These are phyloP conservation scores for Muntiacus muntjak DNA, from an alignment of 2,113 vertebrate species.

Conservation along the genomic window DNA sequence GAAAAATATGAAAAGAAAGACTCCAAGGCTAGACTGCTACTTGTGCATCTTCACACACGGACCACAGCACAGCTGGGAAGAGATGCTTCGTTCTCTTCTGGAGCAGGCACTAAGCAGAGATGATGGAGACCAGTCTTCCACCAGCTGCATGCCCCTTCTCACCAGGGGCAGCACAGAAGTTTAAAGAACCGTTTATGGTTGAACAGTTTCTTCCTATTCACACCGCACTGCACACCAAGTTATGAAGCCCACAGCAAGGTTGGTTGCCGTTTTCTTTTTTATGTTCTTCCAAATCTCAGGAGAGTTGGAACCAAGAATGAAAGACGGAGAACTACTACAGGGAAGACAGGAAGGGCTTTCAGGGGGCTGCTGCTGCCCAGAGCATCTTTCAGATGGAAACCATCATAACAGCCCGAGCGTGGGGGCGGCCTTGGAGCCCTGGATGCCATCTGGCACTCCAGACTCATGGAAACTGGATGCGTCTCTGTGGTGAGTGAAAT, in stretches of 20 bases:
- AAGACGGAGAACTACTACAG: not conserved
- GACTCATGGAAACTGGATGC: not conserved
- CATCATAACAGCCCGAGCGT: not conserved
- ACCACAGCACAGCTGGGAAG: slow-evolving; percentile 5
- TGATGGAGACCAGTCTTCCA: not conserved
- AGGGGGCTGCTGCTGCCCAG: not conserved
- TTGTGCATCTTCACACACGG: not conserved
- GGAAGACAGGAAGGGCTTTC: not conserved
- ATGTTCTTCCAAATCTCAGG: not conserved
- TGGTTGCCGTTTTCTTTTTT: not conserved
- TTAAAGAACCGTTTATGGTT: not conserved
- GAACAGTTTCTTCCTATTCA: not conserved
- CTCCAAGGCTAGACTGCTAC: not conserved
- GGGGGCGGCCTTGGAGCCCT: not conserved
- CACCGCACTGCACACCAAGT: not conserved
- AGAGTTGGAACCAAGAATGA: not conserved
- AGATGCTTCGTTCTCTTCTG: not conserved
- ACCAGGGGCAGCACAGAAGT: not conserved
- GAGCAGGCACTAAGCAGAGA: not conserved
- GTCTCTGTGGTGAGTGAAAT: not conserved
- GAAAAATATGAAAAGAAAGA: not conserved
- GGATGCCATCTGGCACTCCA: not conserved
- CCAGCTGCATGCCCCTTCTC: not conserved
- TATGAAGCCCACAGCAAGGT: not conserved
- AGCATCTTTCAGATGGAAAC: not conserved